Percentiles rank a stretch among this genome's conserved stretches.
These are phyloP conservation scores for Atta cephalotes DNA, from an alignment of 1,140 invertebrate species.

Conservation along the genomic window DNA sequence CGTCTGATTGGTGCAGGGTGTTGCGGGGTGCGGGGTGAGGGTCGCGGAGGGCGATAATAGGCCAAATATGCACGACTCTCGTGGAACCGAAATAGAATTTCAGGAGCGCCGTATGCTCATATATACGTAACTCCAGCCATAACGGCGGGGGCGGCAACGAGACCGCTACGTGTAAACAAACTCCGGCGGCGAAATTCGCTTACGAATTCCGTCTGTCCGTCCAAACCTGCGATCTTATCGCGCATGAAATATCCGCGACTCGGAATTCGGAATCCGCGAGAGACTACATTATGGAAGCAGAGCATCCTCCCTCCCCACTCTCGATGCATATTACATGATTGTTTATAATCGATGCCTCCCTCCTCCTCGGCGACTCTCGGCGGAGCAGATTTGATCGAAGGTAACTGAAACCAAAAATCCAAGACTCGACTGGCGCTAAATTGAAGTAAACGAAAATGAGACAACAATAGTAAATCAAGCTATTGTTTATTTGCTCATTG, in stretches of 20 bases:
- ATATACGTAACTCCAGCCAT: slow-evolving; percentile 9
- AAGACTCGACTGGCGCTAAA: not conserved
- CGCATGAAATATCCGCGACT: slow-evolving; percentile 2
- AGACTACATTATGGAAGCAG: slow-evolving; percentile 28
- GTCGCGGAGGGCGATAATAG: slow-evolving; percentile 72
- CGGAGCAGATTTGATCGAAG: not conserved
- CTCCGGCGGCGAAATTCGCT: slow-evolving; percentile 21
- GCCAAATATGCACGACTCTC: slow-evolving; percentile 67
- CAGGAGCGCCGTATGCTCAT: slow-evolving; percentile 3
- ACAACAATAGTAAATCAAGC: not conserved
- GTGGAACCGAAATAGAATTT: slow-evolving; percentile 65
- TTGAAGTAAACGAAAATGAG: not conserved
- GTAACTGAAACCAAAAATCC: not conserved
- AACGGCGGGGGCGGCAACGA: not conserved
- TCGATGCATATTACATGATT: slow-evolving; percentile 17
- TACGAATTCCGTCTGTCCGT: slow-evolving; percentile 16
- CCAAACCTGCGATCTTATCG: slow-evolving; percentile 34
- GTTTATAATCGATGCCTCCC: not conserved
- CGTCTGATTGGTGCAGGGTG: not conserved
- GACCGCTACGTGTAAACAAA: slow-evolving; percentile 13
- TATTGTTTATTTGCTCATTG: too few species aligned
- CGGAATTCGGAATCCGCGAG: slow-evolving; percentile 8
- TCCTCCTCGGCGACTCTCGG: not conserved
- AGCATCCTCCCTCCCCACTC: too few species aligned
- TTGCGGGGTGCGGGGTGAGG: slow-evolving; percentile 12